These are phyloP conservation scores for Dinomys branickii DNA, from an alignment of 2,113 vertebrate species.

Conservation along the genomic window DNA sequence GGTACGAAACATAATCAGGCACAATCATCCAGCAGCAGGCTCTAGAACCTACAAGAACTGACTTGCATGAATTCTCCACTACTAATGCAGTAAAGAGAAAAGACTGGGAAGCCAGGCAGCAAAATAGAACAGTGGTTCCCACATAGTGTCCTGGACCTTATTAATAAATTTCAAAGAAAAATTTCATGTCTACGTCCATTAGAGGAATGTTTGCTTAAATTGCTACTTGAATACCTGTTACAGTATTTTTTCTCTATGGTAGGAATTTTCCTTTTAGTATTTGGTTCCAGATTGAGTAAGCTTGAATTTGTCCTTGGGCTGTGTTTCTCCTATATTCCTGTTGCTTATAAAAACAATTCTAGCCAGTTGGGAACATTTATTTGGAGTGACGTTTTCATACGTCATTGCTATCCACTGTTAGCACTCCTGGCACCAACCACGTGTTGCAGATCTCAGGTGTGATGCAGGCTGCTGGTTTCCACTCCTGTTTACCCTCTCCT, in stretches of 20 bases:
- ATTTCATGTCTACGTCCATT: neutral
- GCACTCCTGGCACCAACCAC: neutral
- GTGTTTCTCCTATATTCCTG: neutral
- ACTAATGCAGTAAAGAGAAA: neutral
- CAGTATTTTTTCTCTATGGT: neutral
- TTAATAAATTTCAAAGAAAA: neutral
- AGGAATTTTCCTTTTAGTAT: neutral
- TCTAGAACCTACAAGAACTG: neutral
- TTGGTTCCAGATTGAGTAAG: neutral
- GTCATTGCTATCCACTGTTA: neutral
- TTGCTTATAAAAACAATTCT: constrained; percentile 11
- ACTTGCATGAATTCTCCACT: neutral
- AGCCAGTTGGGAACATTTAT: neutral
- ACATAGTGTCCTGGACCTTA: neutral
- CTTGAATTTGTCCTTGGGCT: neutral
- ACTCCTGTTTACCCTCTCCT: neutral
- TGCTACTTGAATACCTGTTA: neutral
- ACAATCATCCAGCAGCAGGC: neutral
- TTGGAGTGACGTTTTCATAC: neutral
- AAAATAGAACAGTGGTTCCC: neutral
- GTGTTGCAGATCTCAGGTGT: neutral
- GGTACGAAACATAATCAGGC: neutral
- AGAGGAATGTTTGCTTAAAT: neutral
- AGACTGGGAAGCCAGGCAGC: neutral
- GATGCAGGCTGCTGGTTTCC: neutral